Evolutionary conservation across 2,113 vertebrate species (phyloP).

Genomic region (Pterocles gutturalis): DNA sequence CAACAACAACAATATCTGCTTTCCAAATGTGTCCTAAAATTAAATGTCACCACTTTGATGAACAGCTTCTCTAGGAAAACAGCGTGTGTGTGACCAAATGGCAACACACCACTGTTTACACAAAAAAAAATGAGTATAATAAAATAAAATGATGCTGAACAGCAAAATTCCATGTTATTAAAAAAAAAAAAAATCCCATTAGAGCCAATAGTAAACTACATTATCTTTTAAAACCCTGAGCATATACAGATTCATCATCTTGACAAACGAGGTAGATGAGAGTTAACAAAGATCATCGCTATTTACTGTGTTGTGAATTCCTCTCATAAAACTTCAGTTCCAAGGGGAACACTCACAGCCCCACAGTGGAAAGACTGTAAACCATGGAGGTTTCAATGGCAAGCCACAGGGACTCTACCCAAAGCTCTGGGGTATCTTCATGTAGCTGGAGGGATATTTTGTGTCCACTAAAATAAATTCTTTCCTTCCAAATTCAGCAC

Average conservation of each 20-base stretch:
- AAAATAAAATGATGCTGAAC: background rate
- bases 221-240: background rate
- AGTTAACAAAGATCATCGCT: background rate
- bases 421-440: background rate
- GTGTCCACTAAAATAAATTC: background rate
- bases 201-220: background rate
- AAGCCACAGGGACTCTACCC: background rate
- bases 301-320: background rate
- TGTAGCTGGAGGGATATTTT: background rate
- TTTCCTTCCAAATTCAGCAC: background rate
- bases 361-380: background rate
- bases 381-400: background rate
- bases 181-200: background rate
- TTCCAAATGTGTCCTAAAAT: conserved; percentile 16
- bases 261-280: background rate
- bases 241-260: background rate
- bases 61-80: conserved; percentile 15
- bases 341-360: background rate
- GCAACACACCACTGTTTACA: background rate
- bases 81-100: background rate
- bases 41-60: conserved; percentile 33
- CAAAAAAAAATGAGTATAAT: background rate
- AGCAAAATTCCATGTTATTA: background rate
- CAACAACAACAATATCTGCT: background rate
- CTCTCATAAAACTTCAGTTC: background rate